These are phyloP conservation scores for Plestiodon gilberti DNA, from an alignment of 2,113 vertebrate species.

Conservation along the genomic window DNA sequence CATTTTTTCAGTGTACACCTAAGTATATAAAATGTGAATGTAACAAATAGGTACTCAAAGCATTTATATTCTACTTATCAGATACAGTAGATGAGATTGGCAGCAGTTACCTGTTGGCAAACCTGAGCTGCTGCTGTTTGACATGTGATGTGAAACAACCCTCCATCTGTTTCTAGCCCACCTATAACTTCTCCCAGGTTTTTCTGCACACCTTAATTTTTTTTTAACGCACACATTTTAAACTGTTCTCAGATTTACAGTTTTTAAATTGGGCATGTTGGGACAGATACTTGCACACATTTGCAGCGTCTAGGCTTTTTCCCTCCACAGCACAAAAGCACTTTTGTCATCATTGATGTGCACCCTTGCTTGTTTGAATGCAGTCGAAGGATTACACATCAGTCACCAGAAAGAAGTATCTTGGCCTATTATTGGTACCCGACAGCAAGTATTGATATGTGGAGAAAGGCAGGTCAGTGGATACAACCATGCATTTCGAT, in stretches of 20 bases:
- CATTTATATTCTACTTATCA: neutral
- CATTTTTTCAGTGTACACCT: neutral
- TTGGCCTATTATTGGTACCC: neutral
- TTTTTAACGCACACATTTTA: neutral
- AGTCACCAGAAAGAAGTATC: neutral
- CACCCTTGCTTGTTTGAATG: neutral
- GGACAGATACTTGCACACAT: neutral
- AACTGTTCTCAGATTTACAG: slow-evolving; percentile 20
- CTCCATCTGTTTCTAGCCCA: slow-evolving; percentile 4
- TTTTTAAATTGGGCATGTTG: slow-evolving; percentile 6
- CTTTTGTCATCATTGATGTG: neutral
- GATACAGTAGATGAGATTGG: neutral
- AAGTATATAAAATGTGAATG: neutral
- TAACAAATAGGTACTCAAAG: too few relatives aligned
- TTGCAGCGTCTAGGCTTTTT: neutral
- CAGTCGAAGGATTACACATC: neutral
- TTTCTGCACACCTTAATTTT: neutral
- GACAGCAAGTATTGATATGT: neutral
- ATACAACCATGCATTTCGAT: neutral
- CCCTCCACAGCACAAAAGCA: neutral
- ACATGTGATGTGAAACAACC: neutral
- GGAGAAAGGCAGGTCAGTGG: neutral
- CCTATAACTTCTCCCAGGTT: neutral
- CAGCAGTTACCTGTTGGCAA: neutral
- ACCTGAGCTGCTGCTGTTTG: slow-evolving; percentile 19